phyloP scores from a whole-genome alignment of 2,113 vertebrate species.

The Calidris pugnax region DNA sequence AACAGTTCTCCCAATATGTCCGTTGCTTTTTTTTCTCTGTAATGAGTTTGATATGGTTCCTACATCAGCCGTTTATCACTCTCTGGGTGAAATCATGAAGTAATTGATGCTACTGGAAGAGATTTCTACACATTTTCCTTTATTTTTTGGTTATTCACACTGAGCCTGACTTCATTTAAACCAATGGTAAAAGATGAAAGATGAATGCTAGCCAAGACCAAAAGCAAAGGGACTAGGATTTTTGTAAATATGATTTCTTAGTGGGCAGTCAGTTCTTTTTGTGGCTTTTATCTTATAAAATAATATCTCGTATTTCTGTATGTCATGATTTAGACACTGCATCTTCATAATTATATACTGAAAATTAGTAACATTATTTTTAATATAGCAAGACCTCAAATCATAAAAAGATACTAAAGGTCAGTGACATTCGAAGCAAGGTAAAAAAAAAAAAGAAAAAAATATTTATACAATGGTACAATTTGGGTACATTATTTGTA shows the following conservation, averaged over 20 bases:
- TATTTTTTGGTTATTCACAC: not conserved
- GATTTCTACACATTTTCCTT: not conserved
- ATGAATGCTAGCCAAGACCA: not conserved
- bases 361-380: not conserved
- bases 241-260: not conserved
- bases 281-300: not conserved
- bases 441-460: not conserved
- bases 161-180: not conserved
- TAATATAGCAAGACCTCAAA: not conserved
- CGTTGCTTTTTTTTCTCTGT: not conserved
- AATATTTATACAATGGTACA: not conserved
- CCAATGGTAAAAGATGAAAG: not conserved
- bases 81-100: not conserved
- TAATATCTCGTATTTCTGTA: not conserved
- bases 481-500: rapidly evolving
- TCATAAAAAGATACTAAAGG: not conserved
- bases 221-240: not conserved
- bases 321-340: too few relatives aligned
- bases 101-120: not conserved
- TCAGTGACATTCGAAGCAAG: not conserved
- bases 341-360: not conserved
- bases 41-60: not conserved
- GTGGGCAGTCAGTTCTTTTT: not conserved
- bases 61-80: not conserved
- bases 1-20: not conserved